These are phyloP conservation scores for Corythaixoides concolor DNA, from an alignment of 2,113 vertebrate genomes.

Conservation along the genomic window DNA sequence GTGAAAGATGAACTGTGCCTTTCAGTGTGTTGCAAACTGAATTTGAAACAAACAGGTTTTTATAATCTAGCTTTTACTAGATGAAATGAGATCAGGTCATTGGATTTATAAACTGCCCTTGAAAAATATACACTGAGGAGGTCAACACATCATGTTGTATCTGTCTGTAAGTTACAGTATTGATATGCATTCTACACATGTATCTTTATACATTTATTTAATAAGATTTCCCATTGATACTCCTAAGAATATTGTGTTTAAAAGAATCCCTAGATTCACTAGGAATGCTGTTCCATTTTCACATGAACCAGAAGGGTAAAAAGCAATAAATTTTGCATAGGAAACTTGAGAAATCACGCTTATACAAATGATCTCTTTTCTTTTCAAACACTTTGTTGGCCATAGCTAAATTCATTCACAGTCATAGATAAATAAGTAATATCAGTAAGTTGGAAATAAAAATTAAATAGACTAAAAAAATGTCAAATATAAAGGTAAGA, in stretches of 20 bases:
- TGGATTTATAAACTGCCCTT: not conserved
- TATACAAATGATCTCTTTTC: not conserved
- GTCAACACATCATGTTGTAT: not conserved
- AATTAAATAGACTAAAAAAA: not conserved
- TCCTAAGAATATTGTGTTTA: not conserved
- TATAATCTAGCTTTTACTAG: not conserved
- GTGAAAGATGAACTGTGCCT: not conserved
- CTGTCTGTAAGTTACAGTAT: not conserved
- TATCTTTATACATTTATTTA: not conserved
- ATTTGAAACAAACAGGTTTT: not conserved
- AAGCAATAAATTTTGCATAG: not conserved
- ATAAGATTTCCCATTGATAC: not conserved
- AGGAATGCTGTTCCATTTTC: not conserved
- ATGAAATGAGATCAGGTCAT: not conserved
- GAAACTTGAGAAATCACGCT: not conserved
- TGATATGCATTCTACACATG: not conserved
- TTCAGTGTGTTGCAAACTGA: not conserved
- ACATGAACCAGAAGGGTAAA: not conserved
- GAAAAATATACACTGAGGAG: not conserved
- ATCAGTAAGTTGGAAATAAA: not conserved
- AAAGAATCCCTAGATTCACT: not conserved
- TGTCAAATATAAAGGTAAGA: not conserved
- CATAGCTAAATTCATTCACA: not conserved
- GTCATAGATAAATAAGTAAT: not conserved
- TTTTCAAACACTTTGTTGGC: not conserved